Conservation (phyloP, 2,797 vertebrate genomes). For the Enteromius unitaeniatus region DNA sequence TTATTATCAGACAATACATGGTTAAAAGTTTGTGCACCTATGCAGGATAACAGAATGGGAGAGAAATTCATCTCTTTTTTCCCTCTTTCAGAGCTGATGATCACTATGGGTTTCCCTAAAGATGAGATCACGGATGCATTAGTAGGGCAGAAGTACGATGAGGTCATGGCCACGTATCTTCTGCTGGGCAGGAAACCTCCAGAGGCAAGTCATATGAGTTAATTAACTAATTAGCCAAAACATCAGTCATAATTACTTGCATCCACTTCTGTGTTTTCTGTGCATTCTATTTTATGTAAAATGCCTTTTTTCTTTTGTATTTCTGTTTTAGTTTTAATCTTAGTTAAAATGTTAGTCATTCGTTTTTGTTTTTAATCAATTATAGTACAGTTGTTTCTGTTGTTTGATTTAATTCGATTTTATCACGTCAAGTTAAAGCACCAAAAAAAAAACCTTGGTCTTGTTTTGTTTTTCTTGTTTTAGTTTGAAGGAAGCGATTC, state of each 20-base stretch:
- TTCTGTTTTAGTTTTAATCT: neutral
- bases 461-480: neutral
- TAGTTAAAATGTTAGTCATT: neutral
- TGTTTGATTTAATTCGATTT: neutral
- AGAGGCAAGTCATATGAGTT: slow-evolving; percentile 80
- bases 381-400: neutral
- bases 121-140: slow-evolving; percentile 95
- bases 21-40: neutral
- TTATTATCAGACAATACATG: neutral
- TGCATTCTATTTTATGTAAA: neutral
- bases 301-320: neutral
- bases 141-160: slow-evolving; percentile 91
- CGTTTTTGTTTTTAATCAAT: neutral
- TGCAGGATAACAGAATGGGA: neutral
- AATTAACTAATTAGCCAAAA: neutral
- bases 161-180: slow-evolving; percentile 98
- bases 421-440: neutral
- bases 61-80: neutral
- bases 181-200: slow-evolving; percentile 94
- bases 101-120: slow-evolving; percentile 96
- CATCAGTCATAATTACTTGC: neutral
- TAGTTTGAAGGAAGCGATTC: slow-evolving; percentile 96
- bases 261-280: neutral
- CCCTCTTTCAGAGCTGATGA: slow-evolving; percentile 88
- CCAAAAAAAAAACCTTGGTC: neutral